Evolutionary conservation across 2,888 invertebrate genomes (phyloP).

Genomic region (Zelleria hepariella): DNA sequence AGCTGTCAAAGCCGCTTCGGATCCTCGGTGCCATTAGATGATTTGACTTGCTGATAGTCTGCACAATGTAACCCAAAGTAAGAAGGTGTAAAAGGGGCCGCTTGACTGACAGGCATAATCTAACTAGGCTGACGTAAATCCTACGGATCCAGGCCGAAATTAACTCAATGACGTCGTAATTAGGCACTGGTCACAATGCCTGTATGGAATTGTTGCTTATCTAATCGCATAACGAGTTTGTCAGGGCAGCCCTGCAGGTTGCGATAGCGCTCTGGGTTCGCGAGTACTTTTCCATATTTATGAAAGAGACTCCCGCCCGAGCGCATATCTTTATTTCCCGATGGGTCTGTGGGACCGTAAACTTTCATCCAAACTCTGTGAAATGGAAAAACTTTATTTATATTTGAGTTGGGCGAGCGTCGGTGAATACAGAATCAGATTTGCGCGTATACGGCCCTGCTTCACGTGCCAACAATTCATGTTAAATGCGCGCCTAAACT

Average conservation of each 20-base stretch:
- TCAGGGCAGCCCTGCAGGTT: neutral
- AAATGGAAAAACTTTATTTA: conserved; percentile 66
- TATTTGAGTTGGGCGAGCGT: conserved; percentile 54
- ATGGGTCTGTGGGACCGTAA: conserved; percentile 42
- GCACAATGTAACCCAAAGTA: neutral
- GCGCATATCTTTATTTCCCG: conserved; percentile 56
- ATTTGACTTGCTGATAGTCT: conserved; percentile 1
- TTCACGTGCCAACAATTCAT: conserved; percentile 10
- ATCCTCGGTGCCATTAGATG: neutral
- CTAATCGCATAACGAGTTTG: neutral
- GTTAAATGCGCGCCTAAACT: conserved; percentile 6
- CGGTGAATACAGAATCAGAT: conserved; percentile 60
- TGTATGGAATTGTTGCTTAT: too few species aligned
- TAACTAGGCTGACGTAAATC: too few species aligned
- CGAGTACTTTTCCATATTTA: conserved; percentile 31
- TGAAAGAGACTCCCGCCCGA: conserved; percentile 23
- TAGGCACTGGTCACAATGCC: neutral
- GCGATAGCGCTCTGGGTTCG: neutral
- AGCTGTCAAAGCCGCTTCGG: conserved; percentile 1
- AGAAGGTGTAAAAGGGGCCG: too few species aligned
- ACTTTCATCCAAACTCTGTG: conserved; percentile 45
- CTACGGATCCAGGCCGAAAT: neutral
- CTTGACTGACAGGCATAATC: too few species aligned
- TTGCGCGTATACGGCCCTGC: conserved; percentile 20
- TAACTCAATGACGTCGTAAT: neutral